Evolutionary conservation across 2,797 vertebrate species (phyloP).

Genomic region (Brachymystax lenok): DNA sequence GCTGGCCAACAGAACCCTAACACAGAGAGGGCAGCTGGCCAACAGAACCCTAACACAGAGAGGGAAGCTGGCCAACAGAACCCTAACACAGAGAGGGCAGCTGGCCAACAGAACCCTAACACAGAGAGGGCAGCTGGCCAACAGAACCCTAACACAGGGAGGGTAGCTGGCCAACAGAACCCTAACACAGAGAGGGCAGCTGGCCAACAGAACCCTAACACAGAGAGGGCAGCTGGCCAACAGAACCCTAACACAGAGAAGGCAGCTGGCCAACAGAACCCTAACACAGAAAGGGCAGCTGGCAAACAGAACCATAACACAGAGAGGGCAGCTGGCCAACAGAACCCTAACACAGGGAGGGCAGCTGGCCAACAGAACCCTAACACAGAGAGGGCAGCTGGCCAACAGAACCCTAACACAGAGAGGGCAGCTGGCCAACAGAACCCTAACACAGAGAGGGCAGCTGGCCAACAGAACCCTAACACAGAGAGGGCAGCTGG

Average conservation of each 20-base stretch:
- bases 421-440: slow-evolving; percentile 12
- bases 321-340: background rate
- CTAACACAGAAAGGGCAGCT: slow-evolving; percentile 12
- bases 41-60: background rate
- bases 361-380: background rate
- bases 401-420: slow-evolving; percentile 3
- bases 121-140: background rate
- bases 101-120: slow-evolving; percentile 23
- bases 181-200: slow-evolving; percentile 13
- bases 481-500: background rate
- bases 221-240: background rate
- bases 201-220: background rate
- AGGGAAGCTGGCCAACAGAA: background rate
- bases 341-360: slow-evolving; percentile 16
- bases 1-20: background rate
- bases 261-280: slow-evolving; percentile 12
- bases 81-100: slow-evolving; percentile 17
- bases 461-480: no score
- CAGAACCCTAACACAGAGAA: slow-evolving; percentile 16
- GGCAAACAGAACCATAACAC: background rate
- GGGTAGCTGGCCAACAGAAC: background rate
- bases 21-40: background rate
- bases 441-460: slow-evolving; percentile 20
- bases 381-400: background rate
- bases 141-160: background rate